Conservation (phyloP, 2,113 vertebrate genomes). For the Mellivora capensis region DNA sequence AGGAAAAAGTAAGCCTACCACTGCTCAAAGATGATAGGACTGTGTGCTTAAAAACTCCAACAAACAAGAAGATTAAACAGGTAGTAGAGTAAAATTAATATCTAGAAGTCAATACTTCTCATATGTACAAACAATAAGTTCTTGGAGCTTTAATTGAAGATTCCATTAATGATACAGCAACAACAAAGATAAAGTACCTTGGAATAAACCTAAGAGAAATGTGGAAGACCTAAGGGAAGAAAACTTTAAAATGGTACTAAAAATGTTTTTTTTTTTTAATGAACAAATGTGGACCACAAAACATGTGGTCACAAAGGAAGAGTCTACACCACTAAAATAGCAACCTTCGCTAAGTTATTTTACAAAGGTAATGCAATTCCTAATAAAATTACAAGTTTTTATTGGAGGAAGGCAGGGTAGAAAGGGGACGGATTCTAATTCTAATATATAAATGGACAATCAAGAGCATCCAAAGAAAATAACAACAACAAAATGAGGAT, state of each 20-base stretch:
- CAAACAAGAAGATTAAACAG: not conserved
- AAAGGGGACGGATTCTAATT: not conserved
- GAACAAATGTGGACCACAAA: not conserved
- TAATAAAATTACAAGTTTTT: constrained; percentile 13
- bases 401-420: not conserved
- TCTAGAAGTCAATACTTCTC: not conserved
- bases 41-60: not conserved
- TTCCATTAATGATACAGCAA: not conserved
- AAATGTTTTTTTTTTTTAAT: not conserved
- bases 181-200: not conserved
- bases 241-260: not conserved
- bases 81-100: not conserved
- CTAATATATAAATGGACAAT: not conserved
- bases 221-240: not conserved
- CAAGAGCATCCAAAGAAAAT: not conserved
- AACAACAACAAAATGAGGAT: not conserved
- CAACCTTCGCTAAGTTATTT: not conserved
- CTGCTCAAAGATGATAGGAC: not conserved
- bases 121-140: not conserved
- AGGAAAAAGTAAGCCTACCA: not conserved
- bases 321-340: not conserved
- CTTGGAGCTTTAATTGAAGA: not conserved
- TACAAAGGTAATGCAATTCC: not conserved
- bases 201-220: not conserved
- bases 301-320: not conserved